Percentiles rank a stretch among this genome's conserved stretches.
Evolutionary conservation across 2,888 invertebrate species (phyloP).

Genomic region (Oxycera nigricornis): DNA sequence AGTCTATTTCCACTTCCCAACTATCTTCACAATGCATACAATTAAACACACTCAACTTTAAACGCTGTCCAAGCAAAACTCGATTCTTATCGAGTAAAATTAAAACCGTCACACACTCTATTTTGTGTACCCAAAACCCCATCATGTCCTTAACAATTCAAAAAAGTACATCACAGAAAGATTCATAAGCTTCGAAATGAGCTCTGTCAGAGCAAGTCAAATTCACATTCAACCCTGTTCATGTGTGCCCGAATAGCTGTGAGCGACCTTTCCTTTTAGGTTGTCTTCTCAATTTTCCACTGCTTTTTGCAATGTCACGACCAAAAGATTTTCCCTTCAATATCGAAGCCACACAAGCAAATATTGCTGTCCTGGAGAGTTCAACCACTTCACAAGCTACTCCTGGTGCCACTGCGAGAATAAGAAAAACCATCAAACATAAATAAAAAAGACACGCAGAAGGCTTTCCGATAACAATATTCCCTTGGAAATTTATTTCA

Average conservation of each 20-base stretch:
- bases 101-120: background rate
- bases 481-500: background rate
- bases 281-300: background rate
- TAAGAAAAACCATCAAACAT: background rate
- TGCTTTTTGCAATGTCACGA: background rate
- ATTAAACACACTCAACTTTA: no score
- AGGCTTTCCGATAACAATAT: background rate
- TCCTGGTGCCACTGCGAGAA: no score
- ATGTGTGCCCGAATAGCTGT: background rate
- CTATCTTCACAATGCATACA: no score
- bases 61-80: background rate
- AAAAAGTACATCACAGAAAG: background rate
- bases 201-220: background rate
- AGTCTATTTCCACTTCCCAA: no score
- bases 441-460: background rate
- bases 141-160: background rate
- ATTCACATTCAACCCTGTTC: constrained; percentile 1
- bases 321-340: background rate
- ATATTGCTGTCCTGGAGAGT: background rate
- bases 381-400: background rate
- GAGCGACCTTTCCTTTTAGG: background rate
- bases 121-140: background rate
- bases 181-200: background rate
- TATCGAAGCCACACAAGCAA: background rate
- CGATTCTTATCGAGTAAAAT: background rate